A percentile compares a stretch with the other conserved stretches of the same genome.
These are phyloP conservation scores for Torymus aiolomorphi DNA, from an alignment of 2,888 invertebrate species.

Conservation along the genomic window DNA sequence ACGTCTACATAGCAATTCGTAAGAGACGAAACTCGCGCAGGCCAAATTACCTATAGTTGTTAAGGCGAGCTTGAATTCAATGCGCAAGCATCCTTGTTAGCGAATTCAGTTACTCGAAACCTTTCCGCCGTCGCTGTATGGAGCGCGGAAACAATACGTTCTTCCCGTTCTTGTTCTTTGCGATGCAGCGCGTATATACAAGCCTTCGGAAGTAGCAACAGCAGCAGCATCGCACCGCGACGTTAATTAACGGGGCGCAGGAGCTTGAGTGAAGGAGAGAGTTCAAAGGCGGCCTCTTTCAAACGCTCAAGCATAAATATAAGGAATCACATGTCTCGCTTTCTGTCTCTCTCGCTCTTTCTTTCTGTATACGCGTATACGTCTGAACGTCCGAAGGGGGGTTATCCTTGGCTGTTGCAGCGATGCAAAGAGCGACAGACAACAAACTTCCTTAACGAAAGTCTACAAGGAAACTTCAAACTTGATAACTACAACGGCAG, in stretches of 20 bases:
- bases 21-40: too few species aligned
- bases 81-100: not conserved
- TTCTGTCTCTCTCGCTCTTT: too few species aligned
- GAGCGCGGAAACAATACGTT: constrained; percentile 7
- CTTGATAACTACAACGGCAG: not conserved
- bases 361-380: not conserved
- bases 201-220: too few species aligned
- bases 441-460: constrained; percentile 20
- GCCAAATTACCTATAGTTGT: too few species aligned
- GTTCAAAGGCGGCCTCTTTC: constrained; percentile 22
- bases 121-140: not conserved
- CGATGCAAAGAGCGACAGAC: not conserved
- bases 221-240: not conserved
- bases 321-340: constrained; percentile 2
- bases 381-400: not conserved
- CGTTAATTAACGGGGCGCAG: constrained; percentile 24
- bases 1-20: too few species aligned
- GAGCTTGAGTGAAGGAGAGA: too few species aligned
- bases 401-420: not conserved
- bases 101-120: constrained; percentile 18
- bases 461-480: constrained; percentile 4
- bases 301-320: constrained; percentile 12
- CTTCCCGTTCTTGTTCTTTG: not conserved
- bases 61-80: too few species aligned
- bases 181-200: not conserved